Evolutionary conservation across 2,888 invertebrate species (phyloP), one percentile per base, ranked within the genome.

Genomic region (Eucera pruinosa): DNA sequence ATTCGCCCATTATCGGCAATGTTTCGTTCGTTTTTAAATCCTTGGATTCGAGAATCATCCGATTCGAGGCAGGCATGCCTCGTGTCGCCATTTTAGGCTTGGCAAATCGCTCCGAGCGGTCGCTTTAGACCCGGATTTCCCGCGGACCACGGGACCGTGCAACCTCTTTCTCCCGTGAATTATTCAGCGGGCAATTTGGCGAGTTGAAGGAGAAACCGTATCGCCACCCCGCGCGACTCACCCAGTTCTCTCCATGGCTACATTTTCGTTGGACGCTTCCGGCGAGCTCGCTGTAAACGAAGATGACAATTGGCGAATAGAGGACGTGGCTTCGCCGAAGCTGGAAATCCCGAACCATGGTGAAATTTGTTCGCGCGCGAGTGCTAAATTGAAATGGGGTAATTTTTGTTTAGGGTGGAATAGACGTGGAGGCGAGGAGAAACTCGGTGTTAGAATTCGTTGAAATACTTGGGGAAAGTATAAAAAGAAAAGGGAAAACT

Each of bases 101-200:
- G 30, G 71, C 47, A 70, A 71, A 62, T 70, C 45, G 75, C 58
- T 60, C 52, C 45, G 18, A 75, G 65, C 52, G 45, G 27, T 25
- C 15, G 75, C 9, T 57, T 65, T 27, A 52, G 65, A 58, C 75
- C 30, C 75, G 76, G 75, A 74, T 75, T 75, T 65, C 36, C 66
- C 39, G 52, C 33, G 74, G 50, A 48, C 50, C 73, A 45, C 50
- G 27, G 62, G n/a, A n/a, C 57, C 48, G 50, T 45, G 15, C 65
- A 48, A 52, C 58, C 52, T 47, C n/a, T n/a, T n/a, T 54, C 20
- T 25, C 30, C 66, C 33, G 58, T 75, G 66, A 75, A 75, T 75
- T 75, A 75, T 75, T 75, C 76, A 75, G 66, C 41, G 76, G 43
- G 76, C 77, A 76, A 76, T 76, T 76, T 76, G 67, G 67, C 41